phyloP scores from a whole-genome alignment of 1,140 invertebrate species.

The Cherax quadricarinatus region DNA sequence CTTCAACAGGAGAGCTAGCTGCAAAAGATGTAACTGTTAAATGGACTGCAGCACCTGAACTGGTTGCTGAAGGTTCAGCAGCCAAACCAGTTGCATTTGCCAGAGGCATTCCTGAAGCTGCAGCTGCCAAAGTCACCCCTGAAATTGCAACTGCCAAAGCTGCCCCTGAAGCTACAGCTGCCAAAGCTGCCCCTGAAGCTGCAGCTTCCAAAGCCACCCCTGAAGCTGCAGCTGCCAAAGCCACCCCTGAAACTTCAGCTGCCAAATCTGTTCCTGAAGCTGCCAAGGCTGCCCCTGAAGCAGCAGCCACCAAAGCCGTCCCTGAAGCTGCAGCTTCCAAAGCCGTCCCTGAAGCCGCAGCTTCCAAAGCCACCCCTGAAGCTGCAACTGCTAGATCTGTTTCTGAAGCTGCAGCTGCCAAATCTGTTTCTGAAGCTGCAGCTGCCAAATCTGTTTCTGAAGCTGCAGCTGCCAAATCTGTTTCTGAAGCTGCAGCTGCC shows the following conservation, averaged over 20 bases:
- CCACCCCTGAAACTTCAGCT: not conserved
- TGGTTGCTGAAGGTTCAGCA: not conserved
- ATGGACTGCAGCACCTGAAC: not conserved
- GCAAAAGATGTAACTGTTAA: not conserved
- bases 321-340: constrained; percentile 11
- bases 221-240: not conserved
- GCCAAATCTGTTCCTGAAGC: not conserved
- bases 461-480: no score
- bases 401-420: not conserved
- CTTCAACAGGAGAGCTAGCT: not conserved
- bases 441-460: no score
- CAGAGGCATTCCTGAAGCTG: not conserved
- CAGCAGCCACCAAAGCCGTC: constrained; percentile 8
- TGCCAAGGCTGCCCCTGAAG: constrained; percentile 17
- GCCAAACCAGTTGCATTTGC: not conserved
- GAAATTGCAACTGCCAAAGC: not conserved
- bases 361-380: constrained; percentile 2
- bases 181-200: not conserved
- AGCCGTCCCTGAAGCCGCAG: not conserved
- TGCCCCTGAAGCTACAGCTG: not conserved
- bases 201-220: constrained; percentile 1
- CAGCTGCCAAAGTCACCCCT: not conserved
- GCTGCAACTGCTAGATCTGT: not conserved
- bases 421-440: no score
- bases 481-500: no score